These are phyloP conservation scores for Augochlora pura DNA, from an alignment of 1,140 invertebrate genomes.

Conservation along the genomic window DNA sequence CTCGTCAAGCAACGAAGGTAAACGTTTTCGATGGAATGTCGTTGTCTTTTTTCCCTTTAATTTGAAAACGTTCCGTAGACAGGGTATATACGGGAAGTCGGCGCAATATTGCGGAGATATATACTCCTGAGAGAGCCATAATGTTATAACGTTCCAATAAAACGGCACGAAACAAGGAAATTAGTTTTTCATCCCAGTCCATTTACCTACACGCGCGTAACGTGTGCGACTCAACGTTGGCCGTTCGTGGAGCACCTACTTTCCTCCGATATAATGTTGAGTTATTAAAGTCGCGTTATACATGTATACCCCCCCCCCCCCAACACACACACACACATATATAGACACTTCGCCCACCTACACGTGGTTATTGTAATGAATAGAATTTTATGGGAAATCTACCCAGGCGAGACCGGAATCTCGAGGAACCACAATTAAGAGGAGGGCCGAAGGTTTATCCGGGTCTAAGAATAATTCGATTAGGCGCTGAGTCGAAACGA, in stretches of 20 bases:
- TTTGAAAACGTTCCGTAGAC: constrained; percentile 18
- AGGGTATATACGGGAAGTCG: neutral
- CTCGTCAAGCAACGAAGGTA: neutral
- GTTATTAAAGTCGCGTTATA: constrained; percentile 47
- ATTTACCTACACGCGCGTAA: constrained; percentile 16
- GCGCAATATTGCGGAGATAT: constrained; percentile 35
- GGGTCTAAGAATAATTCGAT: constrained; percentile 29
- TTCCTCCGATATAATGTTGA: constrained; percentile 11
- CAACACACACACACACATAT: neutral
- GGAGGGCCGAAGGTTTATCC: neutral
- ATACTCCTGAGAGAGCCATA: constrained; percentile 18
- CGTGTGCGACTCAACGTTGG: neutral
- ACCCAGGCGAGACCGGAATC: constrained; percentile 17
- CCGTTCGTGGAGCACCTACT: neutral
- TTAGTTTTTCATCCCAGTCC: constrained; percentile 48
- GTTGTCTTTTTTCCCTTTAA: constrained; percentile 10
- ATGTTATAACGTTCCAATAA: constrained; percentile 42
- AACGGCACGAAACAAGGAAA: constrained; percentile 43
- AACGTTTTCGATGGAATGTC: neutral
- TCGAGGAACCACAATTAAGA: constrained; percentile 34
- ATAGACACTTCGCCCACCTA: neutral
- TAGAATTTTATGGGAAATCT: constrained; percentile 28
- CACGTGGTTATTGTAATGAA: constrained; percentile 14
- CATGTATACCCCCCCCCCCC: neutral
- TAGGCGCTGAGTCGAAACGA: neutral